phyloP scores from a whole-genome alignment of 2,113 vertebrate genomes.

The Malurus alboscapulatus region DNA sequence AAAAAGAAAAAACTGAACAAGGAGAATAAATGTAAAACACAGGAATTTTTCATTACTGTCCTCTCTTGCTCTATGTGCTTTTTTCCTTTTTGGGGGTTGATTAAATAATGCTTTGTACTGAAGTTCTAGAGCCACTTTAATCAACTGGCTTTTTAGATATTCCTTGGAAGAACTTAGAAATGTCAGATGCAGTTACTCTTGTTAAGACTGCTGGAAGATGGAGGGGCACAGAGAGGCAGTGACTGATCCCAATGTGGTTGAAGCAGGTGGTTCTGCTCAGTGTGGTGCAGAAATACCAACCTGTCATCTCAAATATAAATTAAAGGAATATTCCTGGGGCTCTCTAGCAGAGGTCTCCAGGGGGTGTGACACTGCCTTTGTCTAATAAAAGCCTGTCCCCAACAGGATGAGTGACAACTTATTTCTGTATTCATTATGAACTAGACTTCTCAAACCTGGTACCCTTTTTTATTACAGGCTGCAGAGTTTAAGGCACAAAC shows the following conservation, averaged over 20 bases:
- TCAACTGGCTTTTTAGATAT: not conserved
- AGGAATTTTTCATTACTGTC: not conserved
- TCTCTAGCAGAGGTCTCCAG: not conserved
- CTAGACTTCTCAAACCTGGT: not conserved
- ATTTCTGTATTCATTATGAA: slow-evolving; percentile 11
- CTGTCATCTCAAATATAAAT: slow-evolving; percentile 36
- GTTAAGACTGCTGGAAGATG: not conserved
- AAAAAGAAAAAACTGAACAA: not conserved
- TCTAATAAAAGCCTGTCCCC: not conserved
- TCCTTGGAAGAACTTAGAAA: not conserved
- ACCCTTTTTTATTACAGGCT: not conserved
- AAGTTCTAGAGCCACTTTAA: not conserved
- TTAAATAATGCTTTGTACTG: not conserved
- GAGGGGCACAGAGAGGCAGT: not conserved
- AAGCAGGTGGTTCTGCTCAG: not conserved
- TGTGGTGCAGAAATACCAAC: not conserved
- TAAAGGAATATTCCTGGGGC: slow-evolving; percentile 1
- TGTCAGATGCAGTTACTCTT: slow-evolving; percentile 6
- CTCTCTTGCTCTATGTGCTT: not conserved
- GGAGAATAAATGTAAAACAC: not conserved
- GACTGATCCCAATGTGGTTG: not conserved
- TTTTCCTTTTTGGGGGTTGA: not conserved
- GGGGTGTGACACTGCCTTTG: not conserved
- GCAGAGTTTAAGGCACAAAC: not conserved
- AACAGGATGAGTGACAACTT: not conserved